phyloP scores from a whole-genome alignment of 2,888 invertebrate species.

The Lycophotia porphyrea region DNA sequence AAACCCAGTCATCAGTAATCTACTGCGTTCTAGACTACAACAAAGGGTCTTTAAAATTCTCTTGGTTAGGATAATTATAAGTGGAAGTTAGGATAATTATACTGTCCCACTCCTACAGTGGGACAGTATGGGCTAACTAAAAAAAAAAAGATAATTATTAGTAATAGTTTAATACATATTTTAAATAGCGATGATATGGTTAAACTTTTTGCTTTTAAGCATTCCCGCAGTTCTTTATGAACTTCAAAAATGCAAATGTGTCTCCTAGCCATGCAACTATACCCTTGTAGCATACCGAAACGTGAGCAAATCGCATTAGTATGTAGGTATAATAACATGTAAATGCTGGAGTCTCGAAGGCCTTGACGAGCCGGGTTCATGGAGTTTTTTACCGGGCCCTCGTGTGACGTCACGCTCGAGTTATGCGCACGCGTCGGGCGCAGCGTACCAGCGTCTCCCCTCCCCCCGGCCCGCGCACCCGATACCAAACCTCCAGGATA shows the following conservation, averaged over 20 bases:
- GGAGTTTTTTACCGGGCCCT: conserved; percentile 84
- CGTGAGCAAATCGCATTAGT: conserved; percentile 74
- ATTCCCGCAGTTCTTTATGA: conserved; percentile 36
- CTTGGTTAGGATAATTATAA: neutral
- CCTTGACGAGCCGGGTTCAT: conserved; percentile 87
- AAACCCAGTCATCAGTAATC: conserved; percentile 1
- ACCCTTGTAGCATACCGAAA: conserved; percentile 68
- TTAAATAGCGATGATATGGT: conserved; percentile 9
- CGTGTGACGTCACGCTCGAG: conserved; percentile 86
- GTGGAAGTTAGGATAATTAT: too few species aligned
- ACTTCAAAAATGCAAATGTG: conserved; percentile 59
- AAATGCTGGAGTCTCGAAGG: conserved; percentile 82
- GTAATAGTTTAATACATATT: conserved; percentile 9
- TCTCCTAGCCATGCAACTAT: conserved; percentile 56
- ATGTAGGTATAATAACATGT: conserved; percentile 76
- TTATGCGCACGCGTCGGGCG: conserved; percentile 84
- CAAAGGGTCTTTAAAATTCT: neutral
- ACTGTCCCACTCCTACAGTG: too few species aligned
- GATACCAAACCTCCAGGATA: conserved; percentile 86
- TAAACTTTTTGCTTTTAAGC: conserved; percentile 8
- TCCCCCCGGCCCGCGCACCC: conserved; percentile 70
- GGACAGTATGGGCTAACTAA: too few species aligned
- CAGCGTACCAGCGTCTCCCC: conserved; percentile 62
- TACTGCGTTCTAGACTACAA: neutral
- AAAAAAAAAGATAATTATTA: too few species aligned